Evolutionary conservation across 2,113 vertebrate species (phyloP), one percentile per base, ranked within the genome.

Genomic region (Vulpes vulpes): DNA sequence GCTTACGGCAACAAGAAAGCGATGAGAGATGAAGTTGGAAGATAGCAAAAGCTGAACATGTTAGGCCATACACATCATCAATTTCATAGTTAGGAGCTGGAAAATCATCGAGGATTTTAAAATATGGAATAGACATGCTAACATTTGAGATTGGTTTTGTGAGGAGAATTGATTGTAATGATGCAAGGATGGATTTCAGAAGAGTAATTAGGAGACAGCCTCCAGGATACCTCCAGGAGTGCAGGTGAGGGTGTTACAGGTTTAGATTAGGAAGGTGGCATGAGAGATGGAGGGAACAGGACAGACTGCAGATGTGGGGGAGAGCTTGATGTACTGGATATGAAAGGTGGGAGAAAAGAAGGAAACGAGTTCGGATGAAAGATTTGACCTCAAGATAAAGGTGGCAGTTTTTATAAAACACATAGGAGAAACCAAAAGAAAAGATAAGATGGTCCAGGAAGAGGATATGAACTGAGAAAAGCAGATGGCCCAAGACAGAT

Each of bases 21-120:
- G 30, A 25, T 9, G 12, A 25, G 27, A 74, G 71, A 43, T n/a
- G 2, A 19, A 15, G 25, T 59, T 30, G 4, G 12, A 71, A 43
- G 7, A 35, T 0, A 12, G 4, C 11, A 35, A 53, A 16, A 30
- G 43, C 8, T 9, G 15, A 19, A 43, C 11, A 5, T 1, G 3
- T 17, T 3, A 38, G 23, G 19, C 6, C 9, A 57, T 17, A 3
- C 2, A 23, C 59, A 30, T 8, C 22, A 1, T 23, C 4, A 2
- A 60, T 67, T 69, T 74, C 43, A 10, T 5, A 35, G 15, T 19
- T 38, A 88, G 62, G 20, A 74, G 5, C 0, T 79, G 60, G 60
- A 38, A 82, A 84, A 20, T 30, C 49, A 62, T 0, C 12, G 14
- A 43, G 43, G 17, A 19, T 64, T 91, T 84, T 59, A 67, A 76